Evolutionary conservation across 2,113 vertebrate genomes (phyloP).

Genomic region (Chaenogobius annularis): DNA sequence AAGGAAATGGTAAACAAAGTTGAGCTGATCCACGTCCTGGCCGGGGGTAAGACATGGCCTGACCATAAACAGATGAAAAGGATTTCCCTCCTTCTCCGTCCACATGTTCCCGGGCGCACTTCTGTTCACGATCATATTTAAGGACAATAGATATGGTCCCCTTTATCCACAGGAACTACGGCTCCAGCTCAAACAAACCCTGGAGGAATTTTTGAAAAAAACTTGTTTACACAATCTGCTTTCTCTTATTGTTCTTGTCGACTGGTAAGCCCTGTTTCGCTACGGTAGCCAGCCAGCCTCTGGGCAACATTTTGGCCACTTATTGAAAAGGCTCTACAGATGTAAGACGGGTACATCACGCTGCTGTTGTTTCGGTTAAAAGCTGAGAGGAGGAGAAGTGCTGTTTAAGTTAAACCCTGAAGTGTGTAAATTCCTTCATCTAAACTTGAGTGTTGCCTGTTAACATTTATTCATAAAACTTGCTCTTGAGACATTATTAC

Average conservation of each 20-base stretch:
- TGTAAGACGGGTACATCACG: constrained; percentile 59
- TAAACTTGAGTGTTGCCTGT: no score
- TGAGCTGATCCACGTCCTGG: constrained; percentile 62
- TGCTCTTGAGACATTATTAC: no score
- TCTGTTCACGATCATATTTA: constrained; percentile 56
- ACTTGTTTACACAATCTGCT: constrained; percentile 61
- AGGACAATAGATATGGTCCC: constrained; percentile 44
- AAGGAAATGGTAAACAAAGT: constrained; percentile 62
- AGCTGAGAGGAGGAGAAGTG: not conserved
- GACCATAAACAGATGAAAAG: constrained; percentile 60
- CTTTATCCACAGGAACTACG: constrained; percentile 56
- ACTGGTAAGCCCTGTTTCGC: constrained; percentile 47
- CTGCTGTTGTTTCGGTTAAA: not conserved
- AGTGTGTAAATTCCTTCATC: no score
- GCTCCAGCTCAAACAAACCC: constrained; percentile 39
- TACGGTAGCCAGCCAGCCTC: constrained; percentile 43
- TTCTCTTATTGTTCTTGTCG: constrained; percentile 57
- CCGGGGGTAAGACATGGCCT: constrained; percentile 55
- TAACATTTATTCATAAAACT: no score
- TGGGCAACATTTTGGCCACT: constrained; percentile 45
- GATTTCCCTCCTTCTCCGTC: constrained; percentile 35
- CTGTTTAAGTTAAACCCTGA: not conserved
- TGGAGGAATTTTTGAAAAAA: constrained; percentile 47
- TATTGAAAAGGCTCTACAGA: constrained; percentile 56
- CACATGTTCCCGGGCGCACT: constrained; percentile 45